Percentiles rank a stretch among this genome's conserved stretches.
Conservation (phyloP, 2,888 invertebrate species). For the Oligia latruncula region DNA sequence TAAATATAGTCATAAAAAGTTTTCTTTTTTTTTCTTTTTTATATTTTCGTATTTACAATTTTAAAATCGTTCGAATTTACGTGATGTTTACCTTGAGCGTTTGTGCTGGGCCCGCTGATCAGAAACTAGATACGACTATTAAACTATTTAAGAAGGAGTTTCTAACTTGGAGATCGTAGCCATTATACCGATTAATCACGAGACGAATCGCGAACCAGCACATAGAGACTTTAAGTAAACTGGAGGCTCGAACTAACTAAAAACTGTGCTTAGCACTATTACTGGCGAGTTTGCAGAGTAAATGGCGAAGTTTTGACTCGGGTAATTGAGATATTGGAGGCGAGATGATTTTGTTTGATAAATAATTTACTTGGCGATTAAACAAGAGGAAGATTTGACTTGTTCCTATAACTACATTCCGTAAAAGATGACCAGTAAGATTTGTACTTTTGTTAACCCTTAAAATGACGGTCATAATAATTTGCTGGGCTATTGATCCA, state of each 20-base stretch:
- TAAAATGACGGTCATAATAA: not conserved
- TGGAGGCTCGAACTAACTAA: slow-evolving; percentile 46
- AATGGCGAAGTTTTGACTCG: slow-evolving; percentile 35
- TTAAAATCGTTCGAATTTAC: not conserved
- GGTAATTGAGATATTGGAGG: slow-evolving; percentile 36
- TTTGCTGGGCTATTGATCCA: not conserved
- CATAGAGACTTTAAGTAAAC: slow-evolving; percentile 33
- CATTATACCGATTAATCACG: slow-evolving; percentile 52
- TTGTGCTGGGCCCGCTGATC: not conserved
- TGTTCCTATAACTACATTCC: not conserved
- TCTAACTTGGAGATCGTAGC: slow-evolving; percentile 32
- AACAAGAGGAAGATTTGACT: not conserved
- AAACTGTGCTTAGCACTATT: slow-evolving; percentile 43
- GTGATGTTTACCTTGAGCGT: not conserved
- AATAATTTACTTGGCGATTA: not conserved
- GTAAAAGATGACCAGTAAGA: not conserved
- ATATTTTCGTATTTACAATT: too few relatives aligned
- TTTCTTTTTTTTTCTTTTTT: too few relatives aligned
- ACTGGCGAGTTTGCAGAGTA: slow-evolving; percentile 15
- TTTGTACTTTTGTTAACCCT: not conserved
- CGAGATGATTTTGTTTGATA: slow-evolving; percentile 22
- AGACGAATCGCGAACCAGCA: slow-evolving; percentile 25
- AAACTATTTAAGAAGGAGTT: slow-evolving; percentile 44
- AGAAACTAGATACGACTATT: not conserved
- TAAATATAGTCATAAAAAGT: too few relatives aligned